Base-by-base conservation (phyloP, 2,888 invertebrate species). In the Phragmatobia fuliginosa region DNA sequence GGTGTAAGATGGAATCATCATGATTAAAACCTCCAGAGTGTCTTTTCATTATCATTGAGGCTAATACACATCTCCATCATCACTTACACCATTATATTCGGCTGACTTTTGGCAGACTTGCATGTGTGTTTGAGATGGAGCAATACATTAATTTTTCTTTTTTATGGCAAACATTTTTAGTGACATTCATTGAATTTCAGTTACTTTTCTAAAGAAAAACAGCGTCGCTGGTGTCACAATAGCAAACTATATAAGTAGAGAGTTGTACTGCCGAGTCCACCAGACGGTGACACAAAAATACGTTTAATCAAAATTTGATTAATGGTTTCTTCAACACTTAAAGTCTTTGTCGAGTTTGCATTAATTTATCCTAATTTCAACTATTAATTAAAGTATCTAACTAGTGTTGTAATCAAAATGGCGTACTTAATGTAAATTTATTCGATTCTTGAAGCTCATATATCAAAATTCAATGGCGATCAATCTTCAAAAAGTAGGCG, bases 401-500 rank as follows among this genome's bases (percentile, higher is more conserved):
- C 52, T 28, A 56, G 45, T 74, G 75, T 68, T 64, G 71, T 67
- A 76, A 80, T 76, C 49, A 61, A 77, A 77, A 70, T 70, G 33
- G 72, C 77, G 65, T 68, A 70, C 63, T 70, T 67, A 75, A 78
- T 81, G 74, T 70, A 63, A 78, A 80, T 75, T 73, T 75, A 81
- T 75, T 77, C 67, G 73, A 71, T 76, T 72, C 70, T 61, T 67
- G 64, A 78, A 72, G 66, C 68, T 67, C 70, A 71, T 82, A 73
- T 70, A 80, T 78, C 78, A 75, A 74, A 70, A 77, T 64, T 52
- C 69, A 70, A 78, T 74, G 45, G 75, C 70, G 76, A 85, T 84
- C 77, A 80, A 83, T 84, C 78, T 79, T 77, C 76, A 76, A 83
- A 84, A 85, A 85, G 81, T 81, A 74, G 82, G 81, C 77, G 81